Conservation (phyloP, 2,888 invertebrate genomes). For the Drosophila mettleri region DNA sequence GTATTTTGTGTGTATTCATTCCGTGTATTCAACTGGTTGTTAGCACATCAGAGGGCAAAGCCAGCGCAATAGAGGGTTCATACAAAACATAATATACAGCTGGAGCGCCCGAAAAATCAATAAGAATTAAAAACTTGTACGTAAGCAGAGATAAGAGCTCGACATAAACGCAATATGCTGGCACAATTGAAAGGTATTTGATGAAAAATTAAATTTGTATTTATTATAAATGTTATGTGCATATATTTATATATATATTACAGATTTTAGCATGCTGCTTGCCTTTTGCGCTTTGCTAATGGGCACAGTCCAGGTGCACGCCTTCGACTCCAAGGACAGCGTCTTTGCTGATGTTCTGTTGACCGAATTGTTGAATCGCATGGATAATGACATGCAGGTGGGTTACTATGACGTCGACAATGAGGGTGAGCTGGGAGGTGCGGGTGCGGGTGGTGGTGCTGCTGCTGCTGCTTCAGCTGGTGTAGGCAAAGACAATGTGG, state of each 20-base stretch:
- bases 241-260: not conserved
- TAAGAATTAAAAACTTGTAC: conserved; percentile 45
- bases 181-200: conserved; percentile 39
- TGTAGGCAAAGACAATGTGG: conserved; percentile 76
- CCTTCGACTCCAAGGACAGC: conserved; percentile 86
- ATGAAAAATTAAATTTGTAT: too few species aligned
- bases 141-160: conserved; percentile 41
- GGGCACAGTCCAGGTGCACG: conserved; percentile 26
- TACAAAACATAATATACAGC: conserved; percentile 35
- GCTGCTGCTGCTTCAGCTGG: conserved; percentile 21
- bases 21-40: conserved; percentile 72
- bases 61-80: conserved; percentile 28
- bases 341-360: conserved; percentile 90
- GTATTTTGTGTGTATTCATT: conserved; percentile 53
- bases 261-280: conserved; percentile 45
- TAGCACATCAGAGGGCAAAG: conserved; percentile 37
- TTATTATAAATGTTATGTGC: too few species aligned
- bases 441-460: too few species aligned
- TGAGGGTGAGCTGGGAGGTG: conserved; percentile 74
- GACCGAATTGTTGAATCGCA: conserved; percentile 91
- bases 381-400: conserved; percentile 90
- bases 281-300: conserved; percentile 39
- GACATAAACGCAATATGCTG: conserved; percentile 66
- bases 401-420: conserved; percentile 85
- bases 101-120: conserved; percentile 68